Base-by-base conservation (phyloP, 2,113 vertebrate species). In the Leiothrix lutea region DNA sequence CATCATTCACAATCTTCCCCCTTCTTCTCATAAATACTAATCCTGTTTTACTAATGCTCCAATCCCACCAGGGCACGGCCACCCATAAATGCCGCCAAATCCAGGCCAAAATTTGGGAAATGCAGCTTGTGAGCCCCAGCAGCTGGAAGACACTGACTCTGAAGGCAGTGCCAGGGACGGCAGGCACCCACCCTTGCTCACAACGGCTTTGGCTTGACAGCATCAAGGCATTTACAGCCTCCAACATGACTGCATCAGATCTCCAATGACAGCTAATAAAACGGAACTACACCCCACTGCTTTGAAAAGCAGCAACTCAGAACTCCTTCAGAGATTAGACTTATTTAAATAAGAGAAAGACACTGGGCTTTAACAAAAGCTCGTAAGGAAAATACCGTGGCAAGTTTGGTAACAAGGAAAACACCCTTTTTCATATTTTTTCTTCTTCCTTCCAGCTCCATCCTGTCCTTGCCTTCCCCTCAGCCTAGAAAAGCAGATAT, bases 231-330 rank as follows among this genome's bases (percentile, higher is more conserved):
- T 82, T 95, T 94, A 92, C 84, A 82, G 91, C 86, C 87, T 84
- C 86, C 15, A 0, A 93, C 84, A 86, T 9, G 61, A 95, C 90
- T 79, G 92, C 92, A 92, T 81, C 88, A 88, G 92, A 90, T 91
- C 94, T 83, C 72, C 90, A 88, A 75, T 75, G 90, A 94, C 94
- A 95, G 80, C 90, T 96, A 93, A 96, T 97, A 97, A 97, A 94
- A 92, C 8, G 0, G 90, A 96, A 77, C 95, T 92, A 81, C 90
- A 92, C 86, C 92, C 95, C 95, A 92, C 92, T 71, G 95, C 93
- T 96, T 90, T 84, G 92, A 85, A 95, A 96, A 95, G 71, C 77
- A 80, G 87, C 78, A 84, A 66, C 80, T 91, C 92, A 69, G 71
- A 87, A 90, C 60, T 85, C 81, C 91, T 87, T 72, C 71, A 45